Evolutionary conservation across 2,113 vertebrate species (phyloP).

Genomic region (Bettongia penicillata): DNA sequence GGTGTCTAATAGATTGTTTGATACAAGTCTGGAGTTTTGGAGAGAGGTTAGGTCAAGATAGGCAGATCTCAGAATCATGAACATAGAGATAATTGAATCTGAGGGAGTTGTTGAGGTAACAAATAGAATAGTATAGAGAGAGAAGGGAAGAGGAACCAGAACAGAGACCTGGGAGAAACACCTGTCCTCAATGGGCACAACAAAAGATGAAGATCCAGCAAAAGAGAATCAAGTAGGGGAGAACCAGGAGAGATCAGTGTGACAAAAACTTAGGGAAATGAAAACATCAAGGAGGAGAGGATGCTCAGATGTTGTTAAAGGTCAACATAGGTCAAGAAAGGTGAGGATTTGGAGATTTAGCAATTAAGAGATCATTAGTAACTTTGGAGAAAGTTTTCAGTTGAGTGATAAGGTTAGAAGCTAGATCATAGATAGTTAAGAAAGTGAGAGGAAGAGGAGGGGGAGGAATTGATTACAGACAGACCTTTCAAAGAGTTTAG

Average conservation of each 20-base stretch:
- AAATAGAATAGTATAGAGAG: neutral
- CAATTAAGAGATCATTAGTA: neutral
- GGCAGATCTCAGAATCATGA: neutral
- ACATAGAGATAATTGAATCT: neutral
- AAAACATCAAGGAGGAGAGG: neutral
- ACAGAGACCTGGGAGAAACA: neutral
- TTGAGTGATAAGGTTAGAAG: neutral
- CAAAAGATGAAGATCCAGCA: neutral
- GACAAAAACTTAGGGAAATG: neutral
- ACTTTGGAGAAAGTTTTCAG: neutral
- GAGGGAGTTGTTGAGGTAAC: neutral
- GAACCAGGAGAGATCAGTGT: neutral
- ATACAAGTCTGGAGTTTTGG: neutral
- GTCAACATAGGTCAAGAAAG: neutral
- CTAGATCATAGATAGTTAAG: neutral
- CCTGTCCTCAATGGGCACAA: neutral
- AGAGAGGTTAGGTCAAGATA: neutral
- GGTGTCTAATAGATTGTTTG: neutral
- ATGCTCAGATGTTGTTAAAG: neutral
- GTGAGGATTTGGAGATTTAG: neutral
- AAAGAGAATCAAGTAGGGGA: neutral
- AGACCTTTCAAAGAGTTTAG: neutral
- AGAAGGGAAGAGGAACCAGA: neutral
- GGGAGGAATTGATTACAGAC: neutral
- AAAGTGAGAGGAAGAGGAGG: neutral